phyloP scores from a whole-genome alignment of 2,797 vertebrate genomes.

The Neomorphus geoffroyi region DNA sequence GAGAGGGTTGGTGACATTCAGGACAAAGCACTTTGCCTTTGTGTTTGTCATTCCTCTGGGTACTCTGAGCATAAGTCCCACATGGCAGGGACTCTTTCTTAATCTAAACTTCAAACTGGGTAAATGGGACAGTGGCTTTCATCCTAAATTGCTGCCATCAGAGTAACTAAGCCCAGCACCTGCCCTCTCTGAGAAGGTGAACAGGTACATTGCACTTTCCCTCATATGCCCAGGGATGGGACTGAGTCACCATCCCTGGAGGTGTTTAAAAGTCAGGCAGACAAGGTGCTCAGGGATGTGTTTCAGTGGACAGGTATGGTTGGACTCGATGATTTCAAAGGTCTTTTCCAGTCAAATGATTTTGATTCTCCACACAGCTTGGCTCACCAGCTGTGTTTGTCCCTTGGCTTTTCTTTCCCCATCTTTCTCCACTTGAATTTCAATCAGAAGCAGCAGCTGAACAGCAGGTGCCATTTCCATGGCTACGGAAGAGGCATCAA shows the following conservation, averaged over 20 bases:
- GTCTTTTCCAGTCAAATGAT: too few relatives aligned
- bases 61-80: not conserved
- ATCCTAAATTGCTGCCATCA: not conserved
- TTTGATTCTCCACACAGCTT: too few relatives aligned
- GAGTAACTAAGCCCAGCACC: not conserved
- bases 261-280: too few relatives aligned
- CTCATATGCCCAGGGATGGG: too few relatives aligned
- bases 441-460: constrained; percentile 2
- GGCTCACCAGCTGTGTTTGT: not conserved
- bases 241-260: too few relatives aligned
- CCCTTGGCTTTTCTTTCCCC: not conserved
- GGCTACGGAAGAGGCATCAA: not conserved
- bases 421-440: not conserved
- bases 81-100: not conserved
- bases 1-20: not conserved
- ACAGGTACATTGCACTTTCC: not conserved
- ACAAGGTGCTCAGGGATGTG: too few relatives aligned
- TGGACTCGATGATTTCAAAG: too few relatives aligned
- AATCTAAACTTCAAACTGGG: not conserved
- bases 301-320: too few relatives aligned
- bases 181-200: not conserved
- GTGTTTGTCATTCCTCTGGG: not conserved
- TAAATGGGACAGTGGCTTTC: not conserved
- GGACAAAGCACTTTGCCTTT: not conserved
- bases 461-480: constrained; percentile 46